These are phyloP conservation scores for Tryphoninae sp. DNA, from an alignment of 2,888 invertebrate genomes.

Conservation along the genomic window DNA sequence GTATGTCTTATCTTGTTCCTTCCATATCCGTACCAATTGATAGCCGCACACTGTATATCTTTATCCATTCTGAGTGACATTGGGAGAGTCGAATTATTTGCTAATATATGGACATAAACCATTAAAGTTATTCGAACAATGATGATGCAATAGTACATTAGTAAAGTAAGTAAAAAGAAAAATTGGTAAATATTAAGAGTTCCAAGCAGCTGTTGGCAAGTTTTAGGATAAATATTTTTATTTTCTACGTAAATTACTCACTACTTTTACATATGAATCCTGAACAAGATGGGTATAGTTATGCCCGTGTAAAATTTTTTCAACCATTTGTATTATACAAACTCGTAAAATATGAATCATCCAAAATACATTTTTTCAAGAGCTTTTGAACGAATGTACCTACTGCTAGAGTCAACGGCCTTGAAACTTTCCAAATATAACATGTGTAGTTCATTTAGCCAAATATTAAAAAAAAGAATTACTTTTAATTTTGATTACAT, in stretches of 20 bases:
- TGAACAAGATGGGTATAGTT: no score
- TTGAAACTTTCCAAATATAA: background rate
- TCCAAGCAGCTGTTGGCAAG: background rate
- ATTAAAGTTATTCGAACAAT: background rate
- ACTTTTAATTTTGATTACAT: background rate
- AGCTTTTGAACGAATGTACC: no score
- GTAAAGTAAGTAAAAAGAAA: background rate
- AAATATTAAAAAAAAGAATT: background rate
- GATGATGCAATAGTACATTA: background rate
- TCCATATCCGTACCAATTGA: background rate
- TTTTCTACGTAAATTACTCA: background rate
- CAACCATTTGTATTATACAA: no score
- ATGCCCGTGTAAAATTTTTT: no score
- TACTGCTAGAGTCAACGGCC: background rate
- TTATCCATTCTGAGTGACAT: no score
- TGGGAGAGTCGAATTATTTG: background rate
- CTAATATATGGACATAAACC: background rate
- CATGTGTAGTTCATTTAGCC: background rate
- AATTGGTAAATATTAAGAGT: background rate
- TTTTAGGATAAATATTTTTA: background rate
- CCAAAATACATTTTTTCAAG: no score
- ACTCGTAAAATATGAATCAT: no score
- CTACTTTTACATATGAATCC: no score
- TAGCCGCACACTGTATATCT: no score
- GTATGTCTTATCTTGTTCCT: slow-evolving; percentile 32